phyloP scores from a whole-genome alignment of 1,140 invertebrate species.

The Nebria ingens region DNA sequence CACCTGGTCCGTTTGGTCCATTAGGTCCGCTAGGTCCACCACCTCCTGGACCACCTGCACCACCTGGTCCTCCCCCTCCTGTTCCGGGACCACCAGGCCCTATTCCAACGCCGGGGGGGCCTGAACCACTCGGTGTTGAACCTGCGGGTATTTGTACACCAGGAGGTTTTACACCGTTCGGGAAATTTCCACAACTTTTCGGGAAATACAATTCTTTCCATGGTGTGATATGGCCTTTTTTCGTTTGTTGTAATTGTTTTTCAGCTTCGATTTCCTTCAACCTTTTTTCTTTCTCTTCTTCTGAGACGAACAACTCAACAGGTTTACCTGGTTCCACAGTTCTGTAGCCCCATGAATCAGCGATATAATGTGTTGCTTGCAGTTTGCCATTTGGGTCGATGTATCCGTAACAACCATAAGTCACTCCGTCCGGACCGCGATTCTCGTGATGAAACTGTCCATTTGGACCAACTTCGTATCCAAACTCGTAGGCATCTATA shows the following conservation, averaged over 20 bases:
- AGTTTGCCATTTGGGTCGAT: slow-evolving; percentile 55
- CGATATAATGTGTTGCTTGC: slow-evolving; percentile 61
- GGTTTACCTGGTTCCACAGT: slow-evolving; percentile 54
- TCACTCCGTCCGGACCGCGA: slow-evolving; percentile 58
- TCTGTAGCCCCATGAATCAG: slow-evolving; percentile 65
- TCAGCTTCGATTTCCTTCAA: slow-evolving; percentile 30
- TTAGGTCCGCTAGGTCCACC: slow-evolving; percentile 26
- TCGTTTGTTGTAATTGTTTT: slow-evolving; percentile 17
- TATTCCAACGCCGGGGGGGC: slow-evolving; percentile 4
- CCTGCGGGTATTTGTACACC: slow-evolving; percentile 8
- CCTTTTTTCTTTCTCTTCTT: background rate
- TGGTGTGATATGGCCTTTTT: slow-evolving; percentile 43
- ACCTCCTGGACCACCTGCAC: slow-evolving; percentile 17
- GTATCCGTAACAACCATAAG: slow-evolving; percentile 69
- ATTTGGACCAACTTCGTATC: slow-evolving; percentile 57
- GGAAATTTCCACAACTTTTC: slow-evolving; percentile 41
- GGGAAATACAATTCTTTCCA: slow-evolving; percentile 54
- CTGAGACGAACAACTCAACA: slow-evolving; percentile 53
- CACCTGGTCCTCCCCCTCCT: slow-evolving; percentile 29
- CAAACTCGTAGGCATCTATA: slow-evolving; percentile 57
- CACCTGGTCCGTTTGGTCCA: slow-evolving; percentile 18
- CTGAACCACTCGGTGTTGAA: background rate
- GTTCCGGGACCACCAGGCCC: slow-evolving; percentile 11
- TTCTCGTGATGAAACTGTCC: slow-evolving; percentile 71
- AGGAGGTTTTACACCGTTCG: slow-evolving; percentile 25